A percentile compares a stretch with the other conserved stretches of the same genome.
Evolutionary conservation across 2,113 vertebrate genomes (phyloP).

Genomic region (Petaurus breviceps): DNA sequence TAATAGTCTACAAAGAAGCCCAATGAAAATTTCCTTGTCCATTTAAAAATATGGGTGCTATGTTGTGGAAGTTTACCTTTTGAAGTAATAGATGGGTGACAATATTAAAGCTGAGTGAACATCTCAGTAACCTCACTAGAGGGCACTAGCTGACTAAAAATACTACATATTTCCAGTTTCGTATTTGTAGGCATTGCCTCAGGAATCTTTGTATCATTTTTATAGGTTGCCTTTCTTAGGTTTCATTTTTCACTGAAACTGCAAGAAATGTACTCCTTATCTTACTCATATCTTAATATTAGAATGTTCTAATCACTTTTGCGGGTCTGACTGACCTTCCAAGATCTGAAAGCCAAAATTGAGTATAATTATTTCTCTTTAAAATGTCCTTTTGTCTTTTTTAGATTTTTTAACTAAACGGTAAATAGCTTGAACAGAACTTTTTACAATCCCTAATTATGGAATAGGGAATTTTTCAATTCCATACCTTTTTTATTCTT

Average conservation of each 20-base stretch:
- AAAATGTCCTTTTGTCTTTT: background rate
- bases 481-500: conserved; percentile 31
- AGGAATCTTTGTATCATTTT: background rate
- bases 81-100: background rate
- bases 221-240: background rate
- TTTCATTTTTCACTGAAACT: conserved; percentile 22
- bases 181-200: background rate
- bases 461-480: conserved; percentile 21
- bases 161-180: accelerated
- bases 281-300: background rate
- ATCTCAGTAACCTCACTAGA: accelerated
- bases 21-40: background rate
- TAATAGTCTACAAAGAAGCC: background rate
- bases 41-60: background rate
- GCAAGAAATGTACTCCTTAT: background rate
- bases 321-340: conserved; percentile 8
- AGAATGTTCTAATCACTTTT: background rate
- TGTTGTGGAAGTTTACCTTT: background rate
- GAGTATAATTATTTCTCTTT: background rate
- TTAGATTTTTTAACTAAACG: conserved; percentile 22
- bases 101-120: background rate
- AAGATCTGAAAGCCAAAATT: conserved; percentile 6
- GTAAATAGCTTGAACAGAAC: conserved; percentile 2
- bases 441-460: background rate
- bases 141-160: background rate